These are phyloP conservation scores for Naso thynnoides DNA, from an alignment of 2,797 vertebrate genomes.

Conservation along the genomic window DNA sequence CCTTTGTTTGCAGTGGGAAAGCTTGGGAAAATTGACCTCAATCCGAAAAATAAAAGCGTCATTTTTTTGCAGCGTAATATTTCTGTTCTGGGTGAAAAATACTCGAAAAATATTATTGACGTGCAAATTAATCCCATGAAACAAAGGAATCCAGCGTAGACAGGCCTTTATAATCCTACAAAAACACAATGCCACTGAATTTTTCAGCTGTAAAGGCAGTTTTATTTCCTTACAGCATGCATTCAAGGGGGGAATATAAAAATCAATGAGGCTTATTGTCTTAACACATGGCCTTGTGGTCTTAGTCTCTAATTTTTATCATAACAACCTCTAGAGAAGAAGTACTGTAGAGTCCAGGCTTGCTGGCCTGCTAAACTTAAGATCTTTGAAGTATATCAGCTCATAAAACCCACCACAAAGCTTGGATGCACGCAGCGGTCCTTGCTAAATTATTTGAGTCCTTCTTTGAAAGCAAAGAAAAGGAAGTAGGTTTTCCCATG, in stretches of 20 bases:
- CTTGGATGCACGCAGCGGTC: constrained; percentile 30
- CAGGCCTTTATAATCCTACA: constrained; percentile 9
- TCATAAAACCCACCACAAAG: constrained; percentile 13
- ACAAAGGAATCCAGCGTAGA: too few relatives aligned
- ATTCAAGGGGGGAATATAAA: constrained; percentile 12
- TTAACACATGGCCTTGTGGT: neutral
- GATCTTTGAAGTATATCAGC: constrained; percentile 44
- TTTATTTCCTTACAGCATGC: constrained; percentile 4
- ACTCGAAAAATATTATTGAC: too few relatives aligned
- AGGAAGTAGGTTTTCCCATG: constrained; percentile 29
- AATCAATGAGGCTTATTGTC: constrained; percentile 8
- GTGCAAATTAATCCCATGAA: too few relatives aligned
- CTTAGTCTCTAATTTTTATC: neutral
- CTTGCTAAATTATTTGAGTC: constrained; percentile 66
- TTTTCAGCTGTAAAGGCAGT: neutral
- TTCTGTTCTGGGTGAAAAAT: too few relatives aligned
- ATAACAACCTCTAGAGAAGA: neutral
- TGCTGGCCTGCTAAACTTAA: constrained; percentile 7
- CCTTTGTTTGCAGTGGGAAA: too few relatives aligned
- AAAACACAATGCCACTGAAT: constrained; percentile 13
- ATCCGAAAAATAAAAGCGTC: too few relatives aligned
- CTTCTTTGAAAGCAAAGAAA: constrained; percentile 48
- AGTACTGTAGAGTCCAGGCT: neutral
- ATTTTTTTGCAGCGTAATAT: too few relatives aligned
- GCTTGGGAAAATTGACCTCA: too few relatives aligned